These are phyloP conservation scores for Calameuta idolon DNA, from an alignment of 2,888 invertebrate species.

Conservation along the genomic window DNA sequence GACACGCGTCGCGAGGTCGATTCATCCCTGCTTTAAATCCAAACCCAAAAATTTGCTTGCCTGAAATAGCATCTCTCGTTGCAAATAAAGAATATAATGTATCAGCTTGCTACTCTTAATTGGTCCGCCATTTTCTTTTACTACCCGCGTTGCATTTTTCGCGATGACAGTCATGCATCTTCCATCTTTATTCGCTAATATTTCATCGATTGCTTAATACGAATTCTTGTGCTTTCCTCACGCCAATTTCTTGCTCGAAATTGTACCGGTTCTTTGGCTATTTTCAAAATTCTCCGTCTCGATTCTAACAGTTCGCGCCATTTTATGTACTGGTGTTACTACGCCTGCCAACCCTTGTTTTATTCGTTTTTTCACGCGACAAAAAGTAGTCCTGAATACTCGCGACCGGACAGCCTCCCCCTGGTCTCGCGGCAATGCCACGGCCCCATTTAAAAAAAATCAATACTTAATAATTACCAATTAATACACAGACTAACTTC, in stretches of 20 bases:
- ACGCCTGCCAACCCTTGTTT: slow-evolving; percentile 30
- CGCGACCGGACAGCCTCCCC: slow-evolving; percentile 26
- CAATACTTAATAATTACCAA: slow-evolving; percentile 66
- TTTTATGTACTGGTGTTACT: slow-evolving; percentile 32
- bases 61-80: not conserved
- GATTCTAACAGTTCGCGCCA: slow-evolving; percentile 44
- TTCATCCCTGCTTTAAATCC: not conserved
- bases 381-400: slow-evolving; percentile 31
- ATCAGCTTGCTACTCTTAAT: slow-evolving; percentile 55
- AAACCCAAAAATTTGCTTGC: not conserved
- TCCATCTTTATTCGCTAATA: not conserved
- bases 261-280: not conserved
- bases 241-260: not conserved
- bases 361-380: slow-evolving; percentile 26
- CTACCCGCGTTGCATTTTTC: slow-evolving; percentile 1
- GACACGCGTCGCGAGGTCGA: not conserved
- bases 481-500: slow-evolving; percentile 41
- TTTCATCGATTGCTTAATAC: not conserved
- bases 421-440: slow-evolving; percentile 24
- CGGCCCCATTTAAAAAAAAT: slow-evolving; percentile 62
- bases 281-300: slow-evolving; percentile 14
- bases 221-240: not conserved
- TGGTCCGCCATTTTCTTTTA: slow-evolving; percentile 59
- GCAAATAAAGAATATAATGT: slow-evolving; percentile 49
- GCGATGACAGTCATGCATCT: not conserved